Conservation (phyloP, 2,797 vertebrate species). For the Acropternis orthonyx region DNA sequence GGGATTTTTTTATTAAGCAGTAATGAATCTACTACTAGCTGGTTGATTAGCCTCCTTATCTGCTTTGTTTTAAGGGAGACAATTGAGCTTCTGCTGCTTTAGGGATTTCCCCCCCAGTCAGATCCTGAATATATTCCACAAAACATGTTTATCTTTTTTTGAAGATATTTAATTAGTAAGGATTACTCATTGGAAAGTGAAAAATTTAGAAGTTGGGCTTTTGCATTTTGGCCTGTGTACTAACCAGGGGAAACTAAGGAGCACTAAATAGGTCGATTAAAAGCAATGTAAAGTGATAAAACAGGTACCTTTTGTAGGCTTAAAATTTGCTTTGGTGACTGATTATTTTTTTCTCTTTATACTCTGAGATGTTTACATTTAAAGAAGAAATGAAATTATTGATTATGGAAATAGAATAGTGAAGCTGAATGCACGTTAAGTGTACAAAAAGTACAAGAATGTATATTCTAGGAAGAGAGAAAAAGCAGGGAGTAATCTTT, state of each 20-base stretch:
- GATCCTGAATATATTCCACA: neutral
- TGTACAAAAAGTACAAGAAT: neutral
- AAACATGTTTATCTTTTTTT: rapidly evolving
- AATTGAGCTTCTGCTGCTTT: neutral
- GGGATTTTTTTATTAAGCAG: neutral
- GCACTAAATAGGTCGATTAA: neutral
- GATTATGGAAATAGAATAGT: neutral
- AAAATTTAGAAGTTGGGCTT: neutral
- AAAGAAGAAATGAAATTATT: neutral
- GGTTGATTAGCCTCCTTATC: neutral
- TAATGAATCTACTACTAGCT: neutral
- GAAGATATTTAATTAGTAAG: neutral
- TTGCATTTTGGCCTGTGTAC: neutral
- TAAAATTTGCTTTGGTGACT: neutral
- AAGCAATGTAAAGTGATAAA: neutral
- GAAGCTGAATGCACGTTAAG: neutral
- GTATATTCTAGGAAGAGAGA: neutral
- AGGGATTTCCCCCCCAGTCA: neutral
- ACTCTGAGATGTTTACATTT: neutral
- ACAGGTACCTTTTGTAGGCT: neutral
- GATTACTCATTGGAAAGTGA: neutral
- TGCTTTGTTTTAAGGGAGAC: neutral
- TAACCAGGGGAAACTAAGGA: neutral
- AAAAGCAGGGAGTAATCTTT: neutral
- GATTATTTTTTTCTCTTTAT: neutral